phyloP scores from a whole-genome alignment of 2,888 invertebrate genomes.

The Portevinia maculata region DNA sequence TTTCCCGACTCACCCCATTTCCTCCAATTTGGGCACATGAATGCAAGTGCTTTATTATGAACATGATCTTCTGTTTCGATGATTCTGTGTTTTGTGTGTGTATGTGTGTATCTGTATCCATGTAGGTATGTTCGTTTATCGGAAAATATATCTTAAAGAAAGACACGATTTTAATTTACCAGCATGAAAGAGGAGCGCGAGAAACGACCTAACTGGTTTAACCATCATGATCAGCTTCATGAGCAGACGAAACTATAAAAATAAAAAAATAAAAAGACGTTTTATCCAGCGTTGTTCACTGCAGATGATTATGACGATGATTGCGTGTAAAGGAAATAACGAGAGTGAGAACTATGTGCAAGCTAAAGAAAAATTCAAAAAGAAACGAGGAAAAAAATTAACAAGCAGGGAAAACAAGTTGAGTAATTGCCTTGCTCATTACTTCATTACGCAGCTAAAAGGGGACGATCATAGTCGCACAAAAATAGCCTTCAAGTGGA shows the following conservation, averaged over 20 bases:
- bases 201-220: slow-evolving; percentile 31
- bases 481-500: slow-evolving; percentile 31
- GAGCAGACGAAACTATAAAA: slow-evolving; percentile 2
- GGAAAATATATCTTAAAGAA: slow-evolving; percentile 36
- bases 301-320: slow-evolving; percentile 40
- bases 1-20: slow-evolving; percentile 17
- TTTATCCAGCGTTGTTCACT: slow-evolving; percentile 21
- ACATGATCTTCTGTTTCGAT: slow-evolving; percentile 10
- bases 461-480: slow-evolving; percentile 50
- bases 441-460: slow-evolving; percentile 62
- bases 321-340: slow-evolving; percentile 46
- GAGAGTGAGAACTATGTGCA: slow-evolving; percentile 53
- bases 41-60: not conserved
- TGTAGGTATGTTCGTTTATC: not conserved
- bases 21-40: slow-evolving; percentile 15
- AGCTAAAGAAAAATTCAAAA: slow-evolving; percentile 19
- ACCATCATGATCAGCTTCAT: slow-evolving; percentile 8
- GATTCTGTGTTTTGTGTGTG: too few species aligned
- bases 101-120: too few species aligned
- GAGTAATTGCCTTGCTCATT: slow-evolving; percentile 66
- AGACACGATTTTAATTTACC: slow-evolving; percentile 52
- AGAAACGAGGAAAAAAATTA: slow-evolving; percentile 18
- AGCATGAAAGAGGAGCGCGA: slow-evolving; percentile 36
- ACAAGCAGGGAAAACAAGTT: slow-evolving; percentile 37
- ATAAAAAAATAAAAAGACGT: not conserved